phyloP scores from a whole-genome alignment of 2,888 invertebrate species.

The Macrostomum cliftonense region DNA sequence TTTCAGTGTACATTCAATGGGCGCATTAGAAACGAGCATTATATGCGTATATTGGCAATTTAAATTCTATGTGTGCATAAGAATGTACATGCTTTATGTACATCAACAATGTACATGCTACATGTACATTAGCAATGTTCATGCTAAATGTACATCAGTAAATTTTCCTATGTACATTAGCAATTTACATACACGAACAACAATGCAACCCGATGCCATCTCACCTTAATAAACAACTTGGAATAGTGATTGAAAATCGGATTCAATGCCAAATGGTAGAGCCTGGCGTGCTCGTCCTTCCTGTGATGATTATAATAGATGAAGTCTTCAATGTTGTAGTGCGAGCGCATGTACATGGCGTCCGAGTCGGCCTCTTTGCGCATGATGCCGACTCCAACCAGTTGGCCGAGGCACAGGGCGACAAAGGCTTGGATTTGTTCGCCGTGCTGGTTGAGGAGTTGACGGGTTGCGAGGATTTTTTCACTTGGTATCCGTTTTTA shows the following conservation, averaged over 20 bases:
- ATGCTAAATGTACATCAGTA: too few species aligned
- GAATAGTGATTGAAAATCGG: constrained; percentile 33
- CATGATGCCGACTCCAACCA: constrained; percentile 31
- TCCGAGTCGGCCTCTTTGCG: constrained; percentile 33
- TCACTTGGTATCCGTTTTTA: too few species aligned
- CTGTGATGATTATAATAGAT: constrained; percentile 37
- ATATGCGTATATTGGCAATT: too few species aligned
- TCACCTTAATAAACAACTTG: constrained; percentile 41
- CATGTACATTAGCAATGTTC: too few species aligned
- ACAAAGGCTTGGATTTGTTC: constrained; percentile 33
- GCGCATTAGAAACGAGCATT: too few species aligned
- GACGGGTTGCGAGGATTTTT: too few species aligned
- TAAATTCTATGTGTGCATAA: too few species aligned
- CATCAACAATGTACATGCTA: too few species aligned
- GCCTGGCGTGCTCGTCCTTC: constrained; percentile 31
- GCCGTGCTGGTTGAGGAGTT: constrained; percentile 21
- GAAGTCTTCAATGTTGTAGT: constrained; percentile 38
- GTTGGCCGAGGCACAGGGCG: constrained; percentile 25
- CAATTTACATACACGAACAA: constrained; percentile 31
- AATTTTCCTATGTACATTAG: too few species aligned
- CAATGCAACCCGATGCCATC: too few species aligned
- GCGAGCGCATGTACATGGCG: constrained; percentile 36
- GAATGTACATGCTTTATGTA: too few species aligned
- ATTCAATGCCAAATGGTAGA: constrained; percentile 34
- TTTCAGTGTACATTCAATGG: too few species aligned